phyloP scores from a whole-genome alignment of 1,140 invertebrate genomes.

The Drosophila guanche region DNA sequence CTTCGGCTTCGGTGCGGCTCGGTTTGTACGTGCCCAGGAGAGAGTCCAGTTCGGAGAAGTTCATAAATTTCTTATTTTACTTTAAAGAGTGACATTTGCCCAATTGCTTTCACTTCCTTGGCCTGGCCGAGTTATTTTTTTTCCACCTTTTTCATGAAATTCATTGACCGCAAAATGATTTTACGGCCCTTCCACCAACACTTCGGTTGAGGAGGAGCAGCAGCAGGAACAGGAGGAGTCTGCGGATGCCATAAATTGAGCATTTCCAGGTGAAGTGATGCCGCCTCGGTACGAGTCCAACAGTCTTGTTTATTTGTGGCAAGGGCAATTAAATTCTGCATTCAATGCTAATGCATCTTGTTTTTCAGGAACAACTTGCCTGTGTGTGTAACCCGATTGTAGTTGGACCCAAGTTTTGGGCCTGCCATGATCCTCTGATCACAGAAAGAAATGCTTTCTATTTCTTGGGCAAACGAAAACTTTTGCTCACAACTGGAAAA shows the following conservation, averaged over 20 bases:
- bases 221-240: neutral
- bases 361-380: constrained; percentile 31
- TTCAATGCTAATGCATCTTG: constrained; percentile 43
- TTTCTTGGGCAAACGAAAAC: constrained; percentile 45
- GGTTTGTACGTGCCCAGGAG: constrained; percentile 36
- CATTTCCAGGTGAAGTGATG: constrained; percentile 9
- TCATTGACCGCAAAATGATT: constrained; percentile 53
- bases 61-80: constrained; percentile 48
- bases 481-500: constrained; percentile 44
- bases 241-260: constrained; percentile 27
- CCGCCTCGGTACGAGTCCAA: neutral
- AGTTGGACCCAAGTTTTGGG: constrained; percentile 20
- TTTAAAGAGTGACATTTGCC: constrained; percentile 44
- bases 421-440: constrained; percentile 30
- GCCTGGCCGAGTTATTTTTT: neutral
- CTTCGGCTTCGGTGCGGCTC: no score
- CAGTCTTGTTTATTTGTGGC: constrained; percentile 35
- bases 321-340: constrained; percentile 45
- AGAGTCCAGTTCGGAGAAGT: constrained; percentile 14
- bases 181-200: constrained; percentile 26
- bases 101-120: constrained; percentile 3
- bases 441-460: constrained; percentile 36
- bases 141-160: constrained; percentile 19
- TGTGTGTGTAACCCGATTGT: constrained; percentile 13
- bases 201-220: neutral